Evolutionary conservation across 2,113 vertebrate genomes (phyloP), one percentile per base, ranked within the genome.

Genomic region (Perca schrenkii): DNA sequence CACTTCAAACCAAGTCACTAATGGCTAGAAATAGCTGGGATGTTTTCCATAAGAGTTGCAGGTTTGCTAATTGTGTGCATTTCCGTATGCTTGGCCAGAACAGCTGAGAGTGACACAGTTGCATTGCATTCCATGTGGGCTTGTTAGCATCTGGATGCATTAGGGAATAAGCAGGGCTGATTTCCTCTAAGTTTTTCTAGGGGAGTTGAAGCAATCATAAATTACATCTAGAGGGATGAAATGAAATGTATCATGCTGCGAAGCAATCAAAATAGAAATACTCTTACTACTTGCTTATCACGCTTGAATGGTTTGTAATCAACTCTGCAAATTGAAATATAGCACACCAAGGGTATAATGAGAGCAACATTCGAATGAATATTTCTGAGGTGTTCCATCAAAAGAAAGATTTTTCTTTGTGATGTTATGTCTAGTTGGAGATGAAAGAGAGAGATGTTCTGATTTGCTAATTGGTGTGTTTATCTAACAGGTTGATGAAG

Each of bases 401-500:
- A 66, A 80, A 58, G 66, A 72, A 3, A 56, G 60, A 75, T 25
- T 17, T 28, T 16, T 87, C 69, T 86, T 77, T 80, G 83, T 82
- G 83, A 79, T 79, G 56, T 68, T 76, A 79, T 77, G 53, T 15
- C 52, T 71, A 43, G 58, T 40, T 47, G 71, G 43, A 82, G 84
- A 91, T 91, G 60, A 92, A 94, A 90, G 84, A 65, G 17, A 62
- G 31, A 1, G 71, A 50, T 73, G 86, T 14, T 84, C 83, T 88
- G 79, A 88, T 83, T 88, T 58, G 65, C 82, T 90, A 89, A 89
- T 78, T 88, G 67, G 46, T 74, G 78, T 76, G 11, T 83, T 88
- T 84, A 62, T 79, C 88, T 78, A 83, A 80, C 76, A 52, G 60
- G 53, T 43, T 83, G 81, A 86, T 79, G 62, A 85, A 80, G 74